Conservation (phyloP, 2,888 invertebrate species). For the Acleris emargana region DNA sequence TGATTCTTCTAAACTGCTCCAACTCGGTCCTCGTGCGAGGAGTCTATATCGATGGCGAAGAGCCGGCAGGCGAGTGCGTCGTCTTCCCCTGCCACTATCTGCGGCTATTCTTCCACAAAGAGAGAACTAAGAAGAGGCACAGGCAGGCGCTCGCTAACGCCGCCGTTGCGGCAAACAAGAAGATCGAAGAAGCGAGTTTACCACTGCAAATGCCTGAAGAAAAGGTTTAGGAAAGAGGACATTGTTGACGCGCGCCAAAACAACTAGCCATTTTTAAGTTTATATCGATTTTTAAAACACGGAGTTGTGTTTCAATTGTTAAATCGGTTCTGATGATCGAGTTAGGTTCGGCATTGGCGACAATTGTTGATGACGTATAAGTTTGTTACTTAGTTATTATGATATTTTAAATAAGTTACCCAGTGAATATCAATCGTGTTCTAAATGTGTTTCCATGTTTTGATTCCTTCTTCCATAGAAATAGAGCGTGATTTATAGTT, state of each 20-base stretch:
- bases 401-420: conserved; percentile 30
- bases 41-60: conserved; percentile 94
- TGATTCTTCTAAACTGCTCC: conserved; percentile 92
- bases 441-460: not conserved
- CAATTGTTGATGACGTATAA: conserved; percentile 23
- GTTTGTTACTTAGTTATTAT: conserved; percentile 40
- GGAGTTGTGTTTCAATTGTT: no score
- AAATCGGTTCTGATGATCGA: not conserved
- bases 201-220: conserved; percentile 72
- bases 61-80: conserved; percentile 91
- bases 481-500: not conserved
- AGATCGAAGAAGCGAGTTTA: conserved; percentile 66
- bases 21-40: conserved; percentile 94
- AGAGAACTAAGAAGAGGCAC: conserved; percentile 85
- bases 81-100: conserved; percentile 93
- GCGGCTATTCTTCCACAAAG: conserved; percentile 88
- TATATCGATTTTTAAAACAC: no score
- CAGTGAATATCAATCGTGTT: conserved; percentile 37
- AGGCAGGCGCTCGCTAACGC: conserved; percentile 64
- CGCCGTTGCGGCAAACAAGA: conserved; percentile 57
- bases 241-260: conserved; percentile 2
- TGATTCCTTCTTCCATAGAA: not conserved
- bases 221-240: conserved; percentile 60
- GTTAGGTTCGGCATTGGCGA: not conserved
- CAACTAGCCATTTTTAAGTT: not conserved